phyloP scores from a whole-genome alignment of 2,113 vertebrate species.

The Phrynosoma platyrhinos region DNA sequence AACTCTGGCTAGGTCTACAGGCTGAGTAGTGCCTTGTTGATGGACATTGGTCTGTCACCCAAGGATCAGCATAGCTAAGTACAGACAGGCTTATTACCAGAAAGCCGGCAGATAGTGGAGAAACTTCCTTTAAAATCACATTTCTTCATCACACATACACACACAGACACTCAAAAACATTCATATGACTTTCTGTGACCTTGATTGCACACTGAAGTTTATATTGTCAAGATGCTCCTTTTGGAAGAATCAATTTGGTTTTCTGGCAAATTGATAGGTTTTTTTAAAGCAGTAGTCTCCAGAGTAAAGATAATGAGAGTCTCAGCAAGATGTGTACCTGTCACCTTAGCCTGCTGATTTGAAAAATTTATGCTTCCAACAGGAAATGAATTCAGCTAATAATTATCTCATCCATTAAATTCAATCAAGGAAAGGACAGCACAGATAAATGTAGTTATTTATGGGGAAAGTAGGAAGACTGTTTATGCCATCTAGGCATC shows the following conservation, averaged over 20 bases:
- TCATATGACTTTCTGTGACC: background rate
- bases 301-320: slow-evolving; percentile 36
- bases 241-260: slow-evolving; percentile 8
- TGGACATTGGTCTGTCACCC: too few species aligned
- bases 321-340: slow-evolving; percentile 34
- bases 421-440: slow-evolving; percentile 45
- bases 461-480: slow-evolving; percentile 40
- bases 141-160: too few species aligned
- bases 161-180: too few species aligned
- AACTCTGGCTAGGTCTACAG: too few species aligned
- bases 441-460: slow-evolving; percentile 47
- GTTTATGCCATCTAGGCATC: slow-evolving; percentile 39
- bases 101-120: too few species aligned
- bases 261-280: slow-evolving; percentile 10
- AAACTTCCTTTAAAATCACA: too few species aligned
- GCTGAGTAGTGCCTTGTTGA: too few species aligned
- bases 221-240: slow-evolving; percentile 33
- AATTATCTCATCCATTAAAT: slow-evolving; percentile 54
- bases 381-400: slow-evolving; percentile 54
- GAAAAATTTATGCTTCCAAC: slow-evolving; percentile 56
- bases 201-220: slow-evolving; percentile 22
- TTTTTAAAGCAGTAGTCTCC: slow-evolving; percentile 30
- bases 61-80: too few species aligned
- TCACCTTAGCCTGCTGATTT: slow-evolving; percentile 30
- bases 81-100: too few species aligned